phyloP scores from a whole-genome alignment of 2,888 invertebrate genomes.

The Lycophotia porphyrea region DNA sequence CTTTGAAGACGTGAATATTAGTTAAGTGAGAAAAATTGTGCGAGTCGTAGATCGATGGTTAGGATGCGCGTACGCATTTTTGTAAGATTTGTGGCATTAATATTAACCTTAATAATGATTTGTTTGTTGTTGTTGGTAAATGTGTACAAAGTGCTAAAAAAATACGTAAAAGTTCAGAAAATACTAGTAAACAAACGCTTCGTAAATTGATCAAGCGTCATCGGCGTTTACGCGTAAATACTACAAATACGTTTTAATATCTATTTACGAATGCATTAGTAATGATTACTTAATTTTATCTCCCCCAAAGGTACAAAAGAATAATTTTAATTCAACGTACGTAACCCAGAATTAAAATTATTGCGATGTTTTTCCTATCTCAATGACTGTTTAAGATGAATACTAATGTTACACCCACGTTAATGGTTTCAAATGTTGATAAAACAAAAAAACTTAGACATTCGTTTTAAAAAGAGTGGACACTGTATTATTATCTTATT shows the following conservation, averaged over 20 bases:
- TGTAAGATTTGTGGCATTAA: not conserved
- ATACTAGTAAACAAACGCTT: not conserved
- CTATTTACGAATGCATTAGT: not conserved
- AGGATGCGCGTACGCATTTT: conserved; percentile 41
- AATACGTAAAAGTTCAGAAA: not conserved
- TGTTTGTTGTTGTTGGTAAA: not conserved
- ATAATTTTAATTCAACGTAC: conserved; percentile 37
- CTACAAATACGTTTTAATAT: not conserved
- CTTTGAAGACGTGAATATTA: conserved; percentile 13
- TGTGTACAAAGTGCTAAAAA: not conserved
- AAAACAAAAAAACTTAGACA: not conserved
- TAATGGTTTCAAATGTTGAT: conserved; percentile 1
- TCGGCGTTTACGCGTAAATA: conserved; percentile 1
- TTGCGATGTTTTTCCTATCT: conserved; percentile 4
- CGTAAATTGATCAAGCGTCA: not conserved
- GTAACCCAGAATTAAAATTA: conserved; percentile 12
- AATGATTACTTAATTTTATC: conserved; percentile 9
- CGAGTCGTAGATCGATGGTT: not conserved
- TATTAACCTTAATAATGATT: not conserved
- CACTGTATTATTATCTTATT: not conserved
- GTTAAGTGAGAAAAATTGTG: not conserved
- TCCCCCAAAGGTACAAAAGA: not conserved
- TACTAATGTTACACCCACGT: conserved; percentile 29
- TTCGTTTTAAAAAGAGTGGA: conserved; percentile 2
- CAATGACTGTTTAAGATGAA: conserved; percentile 22